Percentiles rank a stretch among this genome's conserved stretches.
These are phyloP conservation scores for Pangasius sanitwongsei DNA, from an alignment of 2,797 vertebrate species.

Conservation along the genomic window DNA sequence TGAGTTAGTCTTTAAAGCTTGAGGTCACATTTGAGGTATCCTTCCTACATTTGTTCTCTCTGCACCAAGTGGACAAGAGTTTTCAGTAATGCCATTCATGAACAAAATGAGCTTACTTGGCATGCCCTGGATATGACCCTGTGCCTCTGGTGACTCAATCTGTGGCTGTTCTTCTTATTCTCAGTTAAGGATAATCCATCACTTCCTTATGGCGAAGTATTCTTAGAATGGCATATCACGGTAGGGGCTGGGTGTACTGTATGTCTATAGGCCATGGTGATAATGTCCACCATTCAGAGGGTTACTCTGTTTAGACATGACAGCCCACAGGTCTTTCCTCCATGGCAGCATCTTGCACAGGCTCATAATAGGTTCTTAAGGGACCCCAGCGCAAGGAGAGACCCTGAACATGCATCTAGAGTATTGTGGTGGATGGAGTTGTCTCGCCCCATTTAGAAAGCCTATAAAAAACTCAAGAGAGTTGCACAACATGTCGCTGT, in stretches of 20 bases:
- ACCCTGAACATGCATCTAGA: neutral
- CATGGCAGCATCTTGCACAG: neutral
- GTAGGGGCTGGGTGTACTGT: neutral
- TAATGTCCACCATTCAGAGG: neutral
- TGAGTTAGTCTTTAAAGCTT: neutral
- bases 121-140: constrained; percentile 40
- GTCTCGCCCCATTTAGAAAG: neutral
- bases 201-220: neutral
- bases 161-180: constrained; percentile 24
- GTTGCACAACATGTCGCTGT: neutral
- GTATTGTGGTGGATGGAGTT: neutral
- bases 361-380: neutral
- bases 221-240: neutral
- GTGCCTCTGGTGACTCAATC: constrained; percentile 24
- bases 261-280: neutral
- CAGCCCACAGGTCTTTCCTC: neutral
- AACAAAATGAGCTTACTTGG: constrained; percentile 55
- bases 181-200: constrained; percentile 20
- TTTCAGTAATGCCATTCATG: constrained; percentile 36
- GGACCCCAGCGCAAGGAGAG: neutral
- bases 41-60: neutral
- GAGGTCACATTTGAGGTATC: neutral
- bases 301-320: neutral
- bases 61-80: constrained; percentile 13
- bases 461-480: neutral